These are phyloP conservation scores for Globodera rostochiensis DNA, from an alignment of 1,140 invertebrate genomes.

Conservation along the genomic window DNA sequence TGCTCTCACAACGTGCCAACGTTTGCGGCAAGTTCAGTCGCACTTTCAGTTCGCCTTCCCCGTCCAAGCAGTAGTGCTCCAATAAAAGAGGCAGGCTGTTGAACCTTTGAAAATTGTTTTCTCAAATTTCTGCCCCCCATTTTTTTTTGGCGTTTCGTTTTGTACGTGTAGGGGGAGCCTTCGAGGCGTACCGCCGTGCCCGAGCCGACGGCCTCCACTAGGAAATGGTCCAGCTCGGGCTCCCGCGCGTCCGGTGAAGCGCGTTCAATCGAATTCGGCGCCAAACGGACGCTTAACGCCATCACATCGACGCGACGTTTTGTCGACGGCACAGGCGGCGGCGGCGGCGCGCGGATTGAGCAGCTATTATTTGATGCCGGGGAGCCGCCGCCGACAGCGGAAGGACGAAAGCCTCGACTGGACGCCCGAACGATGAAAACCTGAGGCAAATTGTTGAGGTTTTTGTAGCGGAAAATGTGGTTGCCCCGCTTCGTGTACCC, in stretches of 20 bases:
- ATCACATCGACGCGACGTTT: conserved; percentile 74
- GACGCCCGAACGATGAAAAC: conserved; percentile 91
- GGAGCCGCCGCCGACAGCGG: not conserved
- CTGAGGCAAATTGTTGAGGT: conserved; percentile 68
- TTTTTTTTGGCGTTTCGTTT: conserved; percentile 15
- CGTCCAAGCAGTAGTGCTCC: conserved; percentile 87
- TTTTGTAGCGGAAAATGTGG: not conserved
- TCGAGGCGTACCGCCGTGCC: conserved; percentile 80
- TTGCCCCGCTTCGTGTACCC: conserved; percentile 67
- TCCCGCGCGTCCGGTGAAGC: conserved; percentile 73
- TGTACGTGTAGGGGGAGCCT: conserved; percentile 87
- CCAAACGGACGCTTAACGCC: conserved; percentile 85
- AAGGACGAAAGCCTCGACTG: conserved; percentile 73
- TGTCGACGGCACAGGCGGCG: not conserved
- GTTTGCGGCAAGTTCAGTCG: conserved; percentile 79
- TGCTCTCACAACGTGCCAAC: conserved; percentile 77
- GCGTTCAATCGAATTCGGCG: conserved; percentile 73
- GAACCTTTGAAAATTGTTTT: not conserved
- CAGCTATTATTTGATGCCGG: no score
- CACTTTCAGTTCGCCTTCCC: conserved; percentile 86
- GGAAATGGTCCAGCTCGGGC: conserved; percentile 82
- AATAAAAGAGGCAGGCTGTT: conserved; percentile 83
- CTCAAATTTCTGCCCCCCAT: not conserved
- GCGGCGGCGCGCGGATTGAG: no score
- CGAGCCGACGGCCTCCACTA: conserved; percentile 78